Base-by-base conservation (phyloP, 1,140 invertebrate species). In the Euschistus heros region DNA sequence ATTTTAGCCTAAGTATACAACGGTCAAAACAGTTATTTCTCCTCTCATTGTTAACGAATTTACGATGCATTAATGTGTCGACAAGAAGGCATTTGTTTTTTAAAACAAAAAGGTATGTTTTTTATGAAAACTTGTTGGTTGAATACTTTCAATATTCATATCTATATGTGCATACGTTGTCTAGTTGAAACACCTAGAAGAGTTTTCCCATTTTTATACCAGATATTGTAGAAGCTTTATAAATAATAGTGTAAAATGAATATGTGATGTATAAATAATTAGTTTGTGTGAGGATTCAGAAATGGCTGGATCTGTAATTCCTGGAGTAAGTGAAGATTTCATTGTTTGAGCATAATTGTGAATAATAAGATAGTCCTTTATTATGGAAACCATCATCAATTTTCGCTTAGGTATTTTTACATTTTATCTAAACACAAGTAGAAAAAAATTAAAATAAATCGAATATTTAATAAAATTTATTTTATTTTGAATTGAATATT, bases 21-120 rank as follows among this genome's bases (percentile, higher is more conserved):
- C 20, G 24, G 42, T 66, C 14, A 50, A 52, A 44, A 37, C 62
- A 66, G 26, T 37, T 66, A 13, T 62, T 30, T 60, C 42, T 52
- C 57, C 59, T 62, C 57, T 68, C 63, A 65, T 52, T 61, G 44
- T 62, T 64, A 61, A 67, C 62, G 55, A 67, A 67, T 66, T 66
- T 66, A 63, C 42, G 65, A 55, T 52, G 37, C 60, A 42, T 22
- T 46, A 65, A 10, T 24, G 64, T 59, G 37, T 57, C 64, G 33
- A 13, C 44, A 64, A 65, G 52, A 20, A 26, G 52, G 50, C 52
- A 47, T 57, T 65, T 65, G 64, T 65, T 65, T 65, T 59, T 65
- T 26, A 59, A 59, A 65, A 65, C 64, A 65, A 65, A 54, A 30
- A 65, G 26, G 64, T 65, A 65, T 59, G 64, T 65, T 65, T 65